phyloP scores from a whole-genome alignment of 2,113 vertebrate species.

The Zosterops lateralis region DNA sequence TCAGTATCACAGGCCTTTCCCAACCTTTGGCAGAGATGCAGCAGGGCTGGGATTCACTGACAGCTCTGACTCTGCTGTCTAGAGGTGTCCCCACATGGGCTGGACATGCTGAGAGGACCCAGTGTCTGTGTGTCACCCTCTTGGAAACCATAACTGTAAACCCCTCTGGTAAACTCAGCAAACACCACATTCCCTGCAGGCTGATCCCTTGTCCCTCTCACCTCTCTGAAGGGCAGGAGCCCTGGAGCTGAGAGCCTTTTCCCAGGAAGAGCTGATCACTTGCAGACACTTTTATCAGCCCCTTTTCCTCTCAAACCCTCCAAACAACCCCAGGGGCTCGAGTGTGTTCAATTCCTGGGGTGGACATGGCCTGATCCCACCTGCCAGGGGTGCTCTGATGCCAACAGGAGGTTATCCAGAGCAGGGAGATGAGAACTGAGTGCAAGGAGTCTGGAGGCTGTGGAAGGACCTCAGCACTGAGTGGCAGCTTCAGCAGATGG shows the following conservation, averaged over 20 bases:
- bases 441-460: background rate
- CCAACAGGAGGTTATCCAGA: background rate
- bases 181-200: background rate
- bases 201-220: background rate
- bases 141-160: background rate
- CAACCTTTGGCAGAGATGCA: background rate
- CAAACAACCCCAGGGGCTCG: accelerated
- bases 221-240: background rate
- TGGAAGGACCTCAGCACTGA: background rate
- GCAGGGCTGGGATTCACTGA: background rate
- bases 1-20: constrained; percentile 11
- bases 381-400: background rate
- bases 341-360: background rate
- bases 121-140: accelerated
- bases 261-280: background rate
- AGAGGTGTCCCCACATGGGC: background rate
- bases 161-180: background rate
- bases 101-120: background rate
- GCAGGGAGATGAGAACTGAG: background rate
- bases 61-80: background rate
- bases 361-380: background rate
- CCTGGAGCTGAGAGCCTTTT: background rate
- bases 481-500: background rate
- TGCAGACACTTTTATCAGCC: background rate
- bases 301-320: background rate